Evolutionary conservation across 1,140 invertebrate genomes (phyloP).

Genomic region (Diuraphis noxia): DNA sequence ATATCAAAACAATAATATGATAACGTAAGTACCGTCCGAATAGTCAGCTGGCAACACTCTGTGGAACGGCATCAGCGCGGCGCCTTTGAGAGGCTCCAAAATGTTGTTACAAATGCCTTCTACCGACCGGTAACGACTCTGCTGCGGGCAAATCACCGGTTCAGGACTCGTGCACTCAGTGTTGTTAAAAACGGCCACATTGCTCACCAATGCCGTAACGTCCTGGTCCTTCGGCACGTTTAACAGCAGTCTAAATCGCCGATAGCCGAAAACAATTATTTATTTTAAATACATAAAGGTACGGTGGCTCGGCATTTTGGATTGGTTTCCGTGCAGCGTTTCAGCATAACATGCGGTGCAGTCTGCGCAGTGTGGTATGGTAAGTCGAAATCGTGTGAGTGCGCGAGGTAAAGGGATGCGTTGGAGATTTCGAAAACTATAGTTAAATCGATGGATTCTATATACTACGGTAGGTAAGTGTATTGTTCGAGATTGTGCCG

Average conservation of each 20-base stretch:
- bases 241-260: not conserved
- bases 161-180: conserved; percentile 3
- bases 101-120: conserved; percentile 85
- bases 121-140: conserved; percentile 66
- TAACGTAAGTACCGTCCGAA: conserved; percentile 70
- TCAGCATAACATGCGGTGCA: not conserved
- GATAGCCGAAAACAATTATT: not conserved
- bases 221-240: not conserved
- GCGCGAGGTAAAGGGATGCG: not conserved
- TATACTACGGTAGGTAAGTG: too few species aligned
- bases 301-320: not conserved
- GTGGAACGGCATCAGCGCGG: conserved; percentile 75
- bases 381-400: not conserved
- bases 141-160: conserved; percentile 3
- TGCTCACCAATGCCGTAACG: not conserved
- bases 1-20: not conserved
- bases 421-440: not conserved
- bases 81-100: conserved; percentile 70
- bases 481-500: too few species aligned
- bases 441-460: too few species aligned
- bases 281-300: not conserved
- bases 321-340: not conserved
- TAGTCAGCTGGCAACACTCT: conserved; percentile 75
- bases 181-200: conserved; percentile 28
- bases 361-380: not conserved